Base-by-base conservation (phyloP, 2,797 vertebrate species). In the Anguilla pacifica region DNA sequence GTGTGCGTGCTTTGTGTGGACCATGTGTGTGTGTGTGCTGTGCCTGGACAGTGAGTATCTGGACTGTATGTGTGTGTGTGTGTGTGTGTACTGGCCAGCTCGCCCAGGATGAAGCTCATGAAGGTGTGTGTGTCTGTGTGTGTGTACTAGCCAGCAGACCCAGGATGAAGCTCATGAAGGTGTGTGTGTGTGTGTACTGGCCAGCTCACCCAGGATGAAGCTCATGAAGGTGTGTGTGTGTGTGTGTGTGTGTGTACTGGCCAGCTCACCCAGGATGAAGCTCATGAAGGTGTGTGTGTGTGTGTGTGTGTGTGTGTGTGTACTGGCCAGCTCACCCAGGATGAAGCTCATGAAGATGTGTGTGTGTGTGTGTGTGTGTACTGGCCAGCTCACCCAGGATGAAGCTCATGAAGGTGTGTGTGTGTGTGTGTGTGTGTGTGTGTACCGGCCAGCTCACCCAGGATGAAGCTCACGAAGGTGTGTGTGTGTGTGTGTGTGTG, bases 271-370 rank as follows among this genome's bases (percentile, higher is more conserved):
- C 49, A 99, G 94, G 93, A 99, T 98, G 91, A 99, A 99, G 92
- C 97, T 98, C 97, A 99, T 98, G 96, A 99, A 99, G 70, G 98
- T 99, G 95, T 99, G 98, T 31, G 31, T 31, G 53, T 55, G 53
- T 13, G 53, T 55, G 53, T 55, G 53, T 55, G 53, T 55, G 55
- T 57, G 55, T 57, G 19, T 28, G 17, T 35, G 35, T 35, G 35
- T 35, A 35, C 35, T 35, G 35, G 35, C 35, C 35, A 10, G 81
- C 97, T 96, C 94, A 99, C 98, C 98, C 49, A 99, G 94, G 93
- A 99, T 98, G 91, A 99, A 99, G 92, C 97, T 98, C 97, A 99
- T 98, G 96, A 99, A 99, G 67, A 98, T 99, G 95, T 99, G 98
- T 57, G 55, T 57, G 55, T 57, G 55, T 57, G 55, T 57, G 55